Conservation (phyloP, 2,113 vertebrate species). For the Halichoeres trimaculatus region DNA sequence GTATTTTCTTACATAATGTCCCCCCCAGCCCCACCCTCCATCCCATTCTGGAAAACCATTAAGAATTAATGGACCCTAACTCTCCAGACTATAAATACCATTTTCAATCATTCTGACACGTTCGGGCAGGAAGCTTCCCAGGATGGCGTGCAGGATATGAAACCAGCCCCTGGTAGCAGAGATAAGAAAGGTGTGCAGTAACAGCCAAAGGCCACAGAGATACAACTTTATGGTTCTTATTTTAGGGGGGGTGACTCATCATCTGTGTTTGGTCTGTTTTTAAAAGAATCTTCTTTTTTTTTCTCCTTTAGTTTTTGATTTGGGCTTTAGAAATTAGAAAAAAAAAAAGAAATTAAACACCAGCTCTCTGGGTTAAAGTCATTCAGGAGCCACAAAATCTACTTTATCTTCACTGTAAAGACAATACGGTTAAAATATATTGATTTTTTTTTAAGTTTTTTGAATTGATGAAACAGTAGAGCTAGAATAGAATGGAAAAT, state of each 20-base stretch:
- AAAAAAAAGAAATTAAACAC: too few relatives aligned
- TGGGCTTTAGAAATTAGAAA: too few relatives aligned
- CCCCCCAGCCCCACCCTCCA: conserved; percentile 17
- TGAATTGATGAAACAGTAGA: too few relatives aligned
- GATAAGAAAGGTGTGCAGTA: conserved; percentile 32
- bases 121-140: conserved; percentile 50
- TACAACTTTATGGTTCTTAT: not conserved
- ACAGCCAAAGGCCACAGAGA: not conserved
- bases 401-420: too few relatives aligned
- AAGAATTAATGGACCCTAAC: conserved; percentile 61
- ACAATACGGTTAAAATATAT: too few relatives aligned
- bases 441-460: too few relatives aligned
- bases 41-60: conserved; percentile 58
- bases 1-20: conserved; percentile 59
- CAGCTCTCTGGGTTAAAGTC: too few relatives aligned
- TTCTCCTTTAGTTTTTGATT: too few relatives aligned
- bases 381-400: too few relatives aligned
- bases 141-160: conserved; percentile 24
- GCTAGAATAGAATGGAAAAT: too few relatives aligned
- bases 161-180: conserved; percentile 20
- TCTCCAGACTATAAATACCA: conserved; percentile 57
- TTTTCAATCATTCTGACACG: conserved; percentile 70
- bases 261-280: not conserved
- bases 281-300: too few relatives aligned
- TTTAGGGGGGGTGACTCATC: not conserved